Evolutionary conservation across 2,113 vertebrate genomes (phyloP).

Genomic region (Indicator indicator): DNA sequence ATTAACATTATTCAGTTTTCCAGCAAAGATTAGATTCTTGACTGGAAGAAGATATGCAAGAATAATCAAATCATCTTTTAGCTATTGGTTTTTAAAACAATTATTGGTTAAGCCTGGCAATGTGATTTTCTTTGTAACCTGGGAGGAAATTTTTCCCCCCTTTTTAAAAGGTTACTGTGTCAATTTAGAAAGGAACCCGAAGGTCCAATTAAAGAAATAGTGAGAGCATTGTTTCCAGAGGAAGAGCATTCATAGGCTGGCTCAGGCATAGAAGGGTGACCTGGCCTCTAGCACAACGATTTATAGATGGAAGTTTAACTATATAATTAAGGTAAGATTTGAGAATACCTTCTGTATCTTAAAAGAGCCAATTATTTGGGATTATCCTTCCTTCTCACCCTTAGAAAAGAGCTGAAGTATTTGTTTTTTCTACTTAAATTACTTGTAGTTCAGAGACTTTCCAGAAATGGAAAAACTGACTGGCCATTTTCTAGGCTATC

Average conservation of each 20-base stretch:
- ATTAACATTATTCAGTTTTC: not conserved
- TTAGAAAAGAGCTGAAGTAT: not conserved
- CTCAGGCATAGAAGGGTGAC: not conserved
- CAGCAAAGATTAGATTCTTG: not conserved
- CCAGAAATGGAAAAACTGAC: not conserved
- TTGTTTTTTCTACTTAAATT: not conserved
- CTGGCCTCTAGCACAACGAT: not conserved
- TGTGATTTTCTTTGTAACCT: not conserved
- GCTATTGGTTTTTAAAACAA: not conserved
- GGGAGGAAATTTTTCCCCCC: not conserved
- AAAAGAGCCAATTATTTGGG: conserved; percentile 1
- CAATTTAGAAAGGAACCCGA: not conserved
- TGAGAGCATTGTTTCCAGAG: not conserved
- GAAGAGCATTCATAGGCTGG: not conserved
- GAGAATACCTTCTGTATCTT: not conserved
- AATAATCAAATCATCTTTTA: not conserved
- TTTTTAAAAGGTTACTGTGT: not conserved
- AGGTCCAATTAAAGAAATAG: not conserved
- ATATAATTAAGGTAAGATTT: not conserved
- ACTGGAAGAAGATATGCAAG: not conserved
- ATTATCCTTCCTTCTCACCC: not conserved
- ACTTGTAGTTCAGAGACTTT: not conserved
- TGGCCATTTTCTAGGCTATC: not conserved
- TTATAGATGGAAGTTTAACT: not conserved
- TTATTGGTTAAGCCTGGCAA: not conserved